Conservation (phyloP, 2,888 invertebrate genomes). For the Neuroscelio doddi region DNA sequence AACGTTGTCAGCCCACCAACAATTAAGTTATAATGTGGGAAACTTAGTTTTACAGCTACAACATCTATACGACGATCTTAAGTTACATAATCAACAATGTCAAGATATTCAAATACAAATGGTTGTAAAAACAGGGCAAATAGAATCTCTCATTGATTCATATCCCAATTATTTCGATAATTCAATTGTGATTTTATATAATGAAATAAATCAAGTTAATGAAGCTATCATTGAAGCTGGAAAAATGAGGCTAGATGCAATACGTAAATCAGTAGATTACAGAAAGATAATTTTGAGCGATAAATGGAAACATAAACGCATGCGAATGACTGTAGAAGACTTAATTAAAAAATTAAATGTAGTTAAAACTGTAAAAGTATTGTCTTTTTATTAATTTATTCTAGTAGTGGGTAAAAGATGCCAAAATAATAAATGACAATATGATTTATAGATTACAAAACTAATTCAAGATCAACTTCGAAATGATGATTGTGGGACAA, state of each 20-base stretch:
- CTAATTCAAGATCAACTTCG: slow-evolving; percentile 58
- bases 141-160: slow-evolving; percentile 50
- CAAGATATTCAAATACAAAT: slow-evolving; percentile 54
- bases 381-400: neutral
- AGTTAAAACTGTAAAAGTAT: slow-evolving; percentile 61
- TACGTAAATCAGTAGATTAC: slow-evolving; percentile 57
- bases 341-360: slow-evolving; percentile 55
- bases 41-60: slow-evolving; percentile 38
- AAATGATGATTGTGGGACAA: slow-evolving; percentile 6
- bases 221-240: slow-evolving; percentile 57
- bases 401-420: too few species aligned
- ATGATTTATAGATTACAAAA: slow-evolving; percentile 55
- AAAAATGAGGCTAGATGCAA: slow-evolving; percentile 58
- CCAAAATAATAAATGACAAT: too few species aligned
- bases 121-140: slow-evolving; percentile 56
- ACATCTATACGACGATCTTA: slow-evolving; percentile 30
- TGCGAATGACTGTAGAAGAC: slow-evolving; percentile 58
- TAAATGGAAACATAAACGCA: slow-evolving; percentile 65
- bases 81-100: slow-evolving; percentile 39
- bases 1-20: slow-evolving; percentile 64
- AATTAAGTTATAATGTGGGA: slow-evolving; percentile 40
- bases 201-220: slow-evolving; percentile 49
- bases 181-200: slow-evolving; percentile 50
- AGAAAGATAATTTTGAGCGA: slow-evolving; percentile 54
- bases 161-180: slow-evolving; percentile 47